Conservation (phyloP, 2,797 vertebrate genomes). For the Pygocentrus nattereri region DNA sequence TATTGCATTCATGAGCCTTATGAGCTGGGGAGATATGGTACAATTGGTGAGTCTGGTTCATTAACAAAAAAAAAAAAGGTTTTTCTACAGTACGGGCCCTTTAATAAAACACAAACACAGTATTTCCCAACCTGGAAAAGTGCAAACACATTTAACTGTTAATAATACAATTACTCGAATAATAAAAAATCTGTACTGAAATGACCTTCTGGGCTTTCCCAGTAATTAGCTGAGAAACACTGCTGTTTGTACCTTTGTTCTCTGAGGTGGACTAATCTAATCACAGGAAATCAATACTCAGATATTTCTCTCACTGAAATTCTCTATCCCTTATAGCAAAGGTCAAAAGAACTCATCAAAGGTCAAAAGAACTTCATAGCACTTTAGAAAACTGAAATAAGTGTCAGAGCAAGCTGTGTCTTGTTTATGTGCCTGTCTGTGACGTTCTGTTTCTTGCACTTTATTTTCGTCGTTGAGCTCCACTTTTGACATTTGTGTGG, state of each 20-base stretch:
- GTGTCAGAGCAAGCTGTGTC: background rate
- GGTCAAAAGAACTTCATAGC: background rate
- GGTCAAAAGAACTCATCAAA: background rate
- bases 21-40: too few species aligned
- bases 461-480: background rate
- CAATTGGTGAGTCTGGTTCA: too few species aligned
- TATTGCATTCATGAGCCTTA: too few species aligned
- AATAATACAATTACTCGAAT: too few species aligned
- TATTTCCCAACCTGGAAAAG: too few species aligned
- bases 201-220: too few species aligned
- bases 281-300: slow-evolving; percentile 16
- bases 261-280: background rate
- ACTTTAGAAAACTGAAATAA: background rate
- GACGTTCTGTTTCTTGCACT: background rate
- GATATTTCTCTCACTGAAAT: background rate
- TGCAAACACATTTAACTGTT: too few species aligned
- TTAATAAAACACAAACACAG: too few species aligned
- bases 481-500: too few species aligned
- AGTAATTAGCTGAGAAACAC: background rate
- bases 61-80: too few species aligned
- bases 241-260: background rate
- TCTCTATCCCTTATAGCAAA: background rate
- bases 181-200: too few species aligned
- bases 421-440: background rate
- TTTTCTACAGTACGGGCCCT: too few species aligned